Evolutionary conservation across 2,797 vertebrate species (phyloP), one percentile per base, ranked within the genome.

Genomic region (Esox masquinongy): DNA sequence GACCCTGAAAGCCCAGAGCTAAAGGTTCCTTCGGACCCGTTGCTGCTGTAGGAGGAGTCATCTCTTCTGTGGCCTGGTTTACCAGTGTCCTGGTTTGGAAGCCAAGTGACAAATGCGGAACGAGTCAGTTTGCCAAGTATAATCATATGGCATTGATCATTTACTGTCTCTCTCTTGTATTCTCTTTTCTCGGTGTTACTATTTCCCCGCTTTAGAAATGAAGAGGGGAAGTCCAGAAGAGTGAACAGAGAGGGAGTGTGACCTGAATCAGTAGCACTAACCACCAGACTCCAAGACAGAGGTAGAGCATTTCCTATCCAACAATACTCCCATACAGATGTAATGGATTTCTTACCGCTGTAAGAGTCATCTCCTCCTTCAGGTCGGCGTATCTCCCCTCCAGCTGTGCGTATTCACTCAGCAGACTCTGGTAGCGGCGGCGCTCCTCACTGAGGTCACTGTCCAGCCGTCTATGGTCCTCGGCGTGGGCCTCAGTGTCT

Each of bases 21-120:
- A 63, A 93, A 95, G 77, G 94, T 95, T 51, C 95, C 95, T 82
- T 97, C 96, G 1, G 96, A 97, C 61, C 96, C 96, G 80, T 94
- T 96, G 84, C 94, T 97, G 87, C 96, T 98, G 84, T 96, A 95
- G 73, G 93, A 96, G 26, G 97, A 99, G 84, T 97, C 96, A 0
- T 91, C 95, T 83, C 95, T 95, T 86, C 89, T 94, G 85, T 94
- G 96, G 78, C 91, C 91, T 59, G 88, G 91, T 82, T 95, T 96
- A 63, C 88, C 90, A 73, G 94, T 85, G 78, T 82, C 94, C 97
- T 99, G 88, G 4, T 81, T 56, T 61, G 5, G 39, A 43, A 43
- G 39, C 5, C 39, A 43, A 43, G 39, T 43, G 39, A 43, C 2
- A 43, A 43, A 43, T 4, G 5, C 5, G 1, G 39, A 31, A 31